Evolutionary conservation across 53 echinoderm and acorn worm genomes (phyloP), one percentile per base, ranked within the genome.

Genomic region (Pentamera pediparva): DNA sequence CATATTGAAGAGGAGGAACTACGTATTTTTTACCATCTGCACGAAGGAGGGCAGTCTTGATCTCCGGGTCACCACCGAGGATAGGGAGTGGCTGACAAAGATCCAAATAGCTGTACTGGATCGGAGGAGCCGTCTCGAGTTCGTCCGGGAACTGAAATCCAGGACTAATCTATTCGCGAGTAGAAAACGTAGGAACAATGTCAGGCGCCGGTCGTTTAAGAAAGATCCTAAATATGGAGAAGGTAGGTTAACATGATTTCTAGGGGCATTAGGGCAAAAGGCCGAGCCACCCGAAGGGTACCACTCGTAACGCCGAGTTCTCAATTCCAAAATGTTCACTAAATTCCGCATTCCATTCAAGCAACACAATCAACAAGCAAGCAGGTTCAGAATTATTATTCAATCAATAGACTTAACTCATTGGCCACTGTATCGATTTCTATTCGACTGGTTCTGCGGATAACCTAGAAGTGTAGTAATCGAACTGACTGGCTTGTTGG

Each of bases 81-180:
- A 90, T 38, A 48, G 89, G n/a, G 94, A 94, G 48, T 94, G 94
- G 94, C 70, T 94, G 59, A 94, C 85, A 3, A 90, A 94, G 74
- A 94, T 94, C 18, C 90, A 94, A 75, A 78, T 94, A 40, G 94
- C 94, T 6, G 94, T 94, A 21, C 76, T 87, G n/a, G 90, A 84
- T 24, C 62, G 90, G 6, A 87, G 76, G 31, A 86, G 75, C 26
- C 69, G 90, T 12, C 51, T 81, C 35, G 87, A 87, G 35, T 94
- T 94, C 74, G 86, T 89, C 62, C 65, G 78, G 53, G 94, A 94
- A 72, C 45, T 94, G 32, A 94, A 89, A 62, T 81, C 84, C 3
- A 76, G 87, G 33, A 90, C 94, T 37, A 90, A 90, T 61, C 78
- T 90, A 47, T 87, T 94, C 10, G 90, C 94, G 0, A 90, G 81